Evolutionary conservation across 1,140 invertebrate species (phyloP), one percentile per base, ranked within the genome.

Genomic region (Drosophila quadrilineata): DNA sequence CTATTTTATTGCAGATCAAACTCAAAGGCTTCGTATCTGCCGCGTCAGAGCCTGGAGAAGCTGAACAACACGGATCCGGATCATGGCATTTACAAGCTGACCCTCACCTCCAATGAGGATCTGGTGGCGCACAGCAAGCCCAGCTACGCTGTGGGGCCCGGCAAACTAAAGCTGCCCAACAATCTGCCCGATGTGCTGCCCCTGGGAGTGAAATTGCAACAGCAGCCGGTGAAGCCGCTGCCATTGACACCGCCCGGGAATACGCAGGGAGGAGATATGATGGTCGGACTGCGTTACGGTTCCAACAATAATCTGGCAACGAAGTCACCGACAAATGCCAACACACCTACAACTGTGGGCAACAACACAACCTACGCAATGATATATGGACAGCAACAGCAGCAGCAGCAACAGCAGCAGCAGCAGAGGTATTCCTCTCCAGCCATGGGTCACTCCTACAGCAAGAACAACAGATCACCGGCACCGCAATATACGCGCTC

Each of bases 21-120:
- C 75, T 95, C 94, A 10, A 95, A 95, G 90, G 94, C 94, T 57
- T 95, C 94, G 28, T 95, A 95, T 87, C 89, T 95, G 90, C 93
- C 94, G 1, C 91, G 93, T 10, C 91, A 94, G 57, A 94, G 94
- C 74, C 90, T 92, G 21, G 93, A 93, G 59, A 90, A 91, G 66
- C 90, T 92, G 17, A 92, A 92, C 35, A 92, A 85, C 10, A 77
- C 88, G 19, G 92, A 92, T 65, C 92, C 92, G 2, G 92, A 95
- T 74, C 94, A 94, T 77, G 94, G 94, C 45, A 94, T 94, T 76
- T 95, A 95, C 89, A 94, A 95, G 75, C 89, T 94, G 22, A 95
- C 94, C 1, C 92, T 94, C 89, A 95, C 94, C 22, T 94, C 94
- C 1, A 94, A 94, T 17, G 93, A 87, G 70, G 92, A 90, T 85